Evolutionary conservation across 2,113 vertebrate species (phyloP), one percentile per base, ranked within the genome.

Genomic region (Brachyhypopomus gauderio): DNA sequence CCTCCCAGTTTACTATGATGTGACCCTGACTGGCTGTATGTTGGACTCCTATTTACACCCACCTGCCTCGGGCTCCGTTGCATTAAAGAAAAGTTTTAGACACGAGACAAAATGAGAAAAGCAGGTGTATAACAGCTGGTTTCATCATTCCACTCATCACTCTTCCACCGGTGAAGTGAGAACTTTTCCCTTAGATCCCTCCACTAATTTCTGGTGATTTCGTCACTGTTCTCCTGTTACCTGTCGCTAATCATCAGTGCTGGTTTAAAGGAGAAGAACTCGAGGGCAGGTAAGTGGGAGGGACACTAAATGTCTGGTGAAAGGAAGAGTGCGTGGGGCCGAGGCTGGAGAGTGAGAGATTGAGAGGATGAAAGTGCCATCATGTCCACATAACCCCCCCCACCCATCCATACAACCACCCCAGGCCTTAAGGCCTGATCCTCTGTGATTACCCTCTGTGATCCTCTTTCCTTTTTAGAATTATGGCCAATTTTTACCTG

Each of bases 151-250:
- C n/a, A 56, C 62, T n/a, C 1, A 9, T 19, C 56, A 34, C 23
- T 17, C 34, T 70, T 0, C 2, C 3, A 22, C 34, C 38, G 25
- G 56, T 22, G 17, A 38, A 36, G 12, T 11, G 56, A 45, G 34
- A 27, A 72, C n/a, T n/a, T 34, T 72, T 27, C 64, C 12, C 45
- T 41, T 22, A 38, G 20, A 17, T 79, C 38, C 9, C 52, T 27
- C n/a, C 38, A 14, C 69, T 59, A 12, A 7, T 82, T 85, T 75
- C 80, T 41, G 58, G n/a, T 23, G 30, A 82, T 85, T 85, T 79
- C 72, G 56, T 76, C 72, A 82, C 64, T 48, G 12, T 12, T 30
- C 27, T 30, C 63, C 64, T 14, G 20, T 79, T 79, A 79, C 20
- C 59, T 78, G 80, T 56, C 20, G 25, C 71, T 85, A 75, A 72